phyloP scores from a whole-genome alignment of 2,888 invertebrate species.

The Notocelia uddmanniana region DNA sequence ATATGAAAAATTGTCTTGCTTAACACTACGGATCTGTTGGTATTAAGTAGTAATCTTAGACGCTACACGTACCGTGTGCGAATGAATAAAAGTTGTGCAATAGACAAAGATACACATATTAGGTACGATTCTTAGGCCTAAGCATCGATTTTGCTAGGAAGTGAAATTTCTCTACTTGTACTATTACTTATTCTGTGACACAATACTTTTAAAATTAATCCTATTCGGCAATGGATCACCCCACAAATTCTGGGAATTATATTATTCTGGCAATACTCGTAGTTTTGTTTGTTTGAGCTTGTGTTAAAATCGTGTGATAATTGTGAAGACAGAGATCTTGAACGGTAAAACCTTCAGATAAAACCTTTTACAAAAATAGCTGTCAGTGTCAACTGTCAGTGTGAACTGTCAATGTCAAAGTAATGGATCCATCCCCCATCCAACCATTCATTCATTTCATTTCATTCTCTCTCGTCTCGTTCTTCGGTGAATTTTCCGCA shows the following conservation, averaged over 20 bases:
- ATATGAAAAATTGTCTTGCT: no score
- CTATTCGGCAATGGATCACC: background rate
- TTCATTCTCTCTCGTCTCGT: background rate
- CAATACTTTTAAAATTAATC: no score
- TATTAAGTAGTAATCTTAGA: no score
- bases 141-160: no score
- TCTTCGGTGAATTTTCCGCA: slow-evolving; percentile 16
- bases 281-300: background rate
- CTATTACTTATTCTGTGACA: no score
- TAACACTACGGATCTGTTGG: no score
- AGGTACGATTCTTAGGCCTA: no score
- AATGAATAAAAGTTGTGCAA: no score
- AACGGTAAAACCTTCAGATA: background rate
- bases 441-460: slow-evolving; percentile 11
- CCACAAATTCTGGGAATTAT: background rate
- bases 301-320: background rate
- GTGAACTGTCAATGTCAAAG: slow-evolving; percentile 32
- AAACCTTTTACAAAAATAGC: background rate
- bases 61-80: no score
- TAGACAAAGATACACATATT: no score
- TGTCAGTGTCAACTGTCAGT: background rate
- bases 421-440: slow-evolving; percentile 9
- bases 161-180: no score
- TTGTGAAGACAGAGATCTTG: background rate
- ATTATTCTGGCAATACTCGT: slow-evolving; percentile 6